phyloP scores from a whole-genome alignment of 2,113 vertebrate species.

The Embiotoca jacksoni region DNA sequence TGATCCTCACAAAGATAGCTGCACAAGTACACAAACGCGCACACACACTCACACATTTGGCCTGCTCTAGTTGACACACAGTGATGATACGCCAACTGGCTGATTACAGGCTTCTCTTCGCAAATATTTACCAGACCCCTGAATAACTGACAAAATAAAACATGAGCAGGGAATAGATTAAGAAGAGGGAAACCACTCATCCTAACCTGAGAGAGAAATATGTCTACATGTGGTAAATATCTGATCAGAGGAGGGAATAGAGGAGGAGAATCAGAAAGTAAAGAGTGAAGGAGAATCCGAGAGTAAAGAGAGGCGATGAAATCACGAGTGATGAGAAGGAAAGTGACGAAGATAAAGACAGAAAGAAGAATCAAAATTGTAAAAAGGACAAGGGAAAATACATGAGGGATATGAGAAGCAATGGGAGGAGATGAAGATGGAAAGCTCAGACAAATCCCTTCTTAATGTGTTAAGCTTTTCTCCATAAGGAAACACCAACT shows the following conservation, averaged over 20 bases:
- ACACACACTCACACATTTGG: neutral
- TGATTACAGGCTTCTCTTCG: conserved; percentile 52
- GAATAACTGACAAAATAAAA: conserved; percentile 71
- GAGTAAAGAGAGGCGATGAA: conserved; percentile 22
- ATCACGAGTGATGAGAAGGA: conserved; percentile 1
- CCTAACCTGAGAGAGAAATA: conserved; percentile 44
- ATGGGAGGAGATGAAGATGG: conserved; percentile 25
- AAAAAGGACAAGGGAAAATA: neutral
- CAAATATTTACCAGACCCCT: conserved; percentile 68
- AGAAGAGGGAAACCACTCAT: conserved; percentile 36
- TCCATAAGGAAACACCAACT: conserved; percentile 19
- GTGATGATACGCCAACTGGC: conserved; percentile 60
- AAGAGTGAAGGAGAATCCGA: conserved; percentile 8
- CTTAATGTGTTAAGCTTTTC: conserved; percentile 31
- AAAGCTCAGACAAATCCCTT: conserved; percentile 28
- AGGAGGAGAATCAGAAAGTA: neutral
- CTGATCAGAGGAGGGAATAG: conserved; percentile 18
- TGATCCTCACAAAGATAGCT: too few species aligned
- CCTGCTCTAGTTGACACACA: conserved; percentile 47
- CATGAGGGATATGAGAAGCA: neutral
- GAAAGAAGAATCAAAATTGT: conserved; percentile 5
- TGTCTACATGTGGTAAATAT: conserved; percentile 41
- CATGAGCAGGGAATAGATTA: conserved; percentile 61
- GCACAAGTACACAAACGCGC: neutral
- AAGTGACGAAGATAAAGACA: conserved; percentile 10